phyloP scores from a whole-genome alignment of 2,888 invertebrate genomes.

The Trichogramma evanescens region DNA sequence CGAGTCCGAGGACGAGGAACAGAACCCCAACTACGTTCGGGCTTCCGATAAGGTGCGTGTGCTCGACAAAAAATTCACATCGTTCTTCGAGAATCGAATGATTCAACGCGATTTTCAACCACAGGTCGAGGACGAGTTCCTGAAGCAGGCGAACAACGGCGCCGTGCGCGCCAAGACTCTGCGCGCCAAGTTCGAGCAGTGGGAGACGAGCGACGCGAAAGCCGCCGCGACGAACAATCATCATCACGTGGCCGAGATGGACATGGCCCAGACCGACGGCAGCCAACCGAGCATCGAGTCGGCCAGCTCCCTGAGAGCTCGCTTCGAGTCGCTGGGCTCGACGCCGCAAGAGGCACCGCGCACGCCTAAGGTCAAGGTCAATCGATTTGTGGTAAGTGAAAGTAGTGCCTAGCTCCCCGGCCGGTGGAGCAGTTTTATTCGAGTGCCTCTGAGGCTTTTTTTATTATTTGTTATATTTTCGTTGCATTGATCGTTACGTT shows the following conservation, averaged over 20 bases:
- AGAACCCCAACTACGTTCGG: constrained; percentile 45
- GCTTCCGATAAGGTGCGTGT: constrained; percentile 47
- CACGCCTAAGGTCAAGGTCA: constrained; percentile 61
- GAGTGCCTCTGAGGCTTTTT: no score
- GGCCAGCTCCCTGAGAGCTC: constrained; percentile 74
- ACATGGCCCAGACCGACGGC: constrained; percentile 52
- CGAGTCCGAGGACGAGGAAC: constrained; percentile 49
- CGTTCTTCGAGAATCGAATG: neutral
- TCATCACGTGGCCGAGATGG: constrained; percentile 43
- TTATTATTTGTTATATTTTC: neutral
- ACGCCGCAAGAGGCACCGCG: constrained; percentile 52
- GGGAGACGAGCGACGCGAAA: constrained; percentile 61
- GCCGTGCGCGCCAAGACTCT: constrained; percentile 77
- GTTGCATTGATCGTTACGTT: neutral
- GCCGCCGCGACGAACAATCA: constrained; percentile 36
- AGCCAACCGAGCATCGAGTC: constrained; percentile 78
- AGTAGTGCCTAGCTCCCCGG: neutral
- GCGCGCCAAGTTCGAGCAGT: constrained; percentile 81
- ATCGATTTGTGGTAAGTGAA: constrained; percentile 83
- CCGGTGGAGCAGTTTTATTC: no score
- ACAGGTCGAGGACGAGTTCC: constrained; percentile 59
- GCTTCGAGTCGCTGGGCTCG: constrained; percentile 78
- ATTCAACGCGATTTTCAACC: neutral
- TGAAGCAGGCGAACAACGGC: constrained; percentile 64
- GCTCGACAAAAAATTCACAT: neutral